phyloP scores from a whole-genome alignment of 2,797 vertebrate species.

The Echiichthys vipera region DNA sequence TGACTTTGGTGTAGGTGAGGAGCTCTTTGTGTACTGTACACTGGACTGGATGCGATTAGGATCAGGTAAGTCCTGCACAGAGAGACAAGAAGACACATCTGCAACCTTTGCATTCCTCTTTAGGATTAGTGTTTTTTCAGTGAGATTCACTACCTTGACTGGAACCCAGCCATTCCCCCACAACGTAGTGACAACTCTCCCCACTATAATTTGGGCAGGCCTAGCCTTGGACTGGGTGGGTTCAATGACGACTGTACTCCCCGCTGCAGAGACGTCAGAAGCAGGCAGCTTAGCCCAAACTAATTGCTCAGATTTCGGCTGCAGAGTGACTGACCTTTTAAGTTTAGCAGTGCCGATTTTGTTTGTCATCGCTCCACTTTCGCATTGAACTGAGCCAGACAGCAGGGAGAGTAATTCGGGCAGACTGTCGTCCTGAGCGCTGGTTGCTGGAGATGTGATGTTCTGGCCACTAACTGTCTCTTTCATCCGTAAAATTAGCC shows the following conservation, averaged over 20 bases:
- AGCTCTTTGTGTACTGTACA: too few relatives aligned
- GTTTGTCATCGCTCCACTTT: background rate
- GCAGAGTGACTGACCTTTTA: slow-evolving; percentile 6
- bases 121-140: slow-evolving; percentile 8
- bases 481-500: slow-evolving; percentile 18
- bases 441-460: background rate
- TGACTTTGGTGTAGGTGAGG: too few relatives aligned
- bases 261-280: background rate
- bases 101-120: too few relatives aligned
- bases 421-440: background rate
- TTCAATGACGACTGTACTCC: slow-evolving; percentile 20
- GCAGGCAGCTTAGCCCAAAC: slow-evolving; percentile 37
- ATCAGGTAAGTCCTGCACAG: too few relatives aligned
- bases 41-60: too few relatives aligned
- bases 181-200: slow-evolving; percentile 30
- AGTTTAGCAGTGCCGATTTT: slow-evolving; percentile 36
- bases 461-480: background rate
- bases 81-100: too few relatives aligned
- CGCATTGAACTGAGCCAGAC: background rate
- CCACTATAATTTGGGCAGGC: slow-evolving; percentile 29
- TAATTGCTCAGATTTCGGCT: too few relatives aligned
- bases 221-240: slow-evolving; percentile 17
- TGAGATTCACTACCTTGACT: slow-evolving; percentile 43
- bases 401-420: slow-evolving; percentile 19
- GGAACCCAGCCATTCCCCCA: slow-evolving; percentile 47